Evolutionary conservation across 2,888 invertebrate species (phyloP), one percentile per base, ranked within the genome.

Genomic region (Drosophila eohydei): DNA sequence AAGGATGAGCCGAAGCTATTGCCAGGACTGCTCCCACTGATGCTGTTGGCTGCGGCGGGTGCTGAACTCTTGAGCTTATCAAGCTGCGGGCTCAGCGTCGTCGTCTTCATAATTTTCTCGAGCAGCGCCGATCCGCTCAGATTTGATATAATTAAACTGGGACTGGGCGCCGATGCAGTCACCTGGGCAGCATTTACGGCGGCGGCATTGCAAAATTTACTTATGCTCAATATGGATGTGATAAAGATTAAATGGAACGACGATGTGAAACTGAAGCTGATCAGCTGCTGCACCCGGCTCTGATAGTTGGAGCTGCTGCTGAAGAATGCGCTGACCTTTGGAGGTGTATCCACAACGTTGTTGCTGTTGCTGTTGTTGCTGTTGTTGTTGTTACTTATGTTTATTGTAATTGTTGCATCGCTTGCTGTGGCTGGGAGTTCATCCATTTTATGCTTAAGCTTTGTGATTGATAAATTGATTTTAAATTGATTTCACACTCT

Each of bases 261-360:
- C 21, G 93, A 91, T 44, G 91, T 91, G 76, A 92, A 92, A 68
- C 93, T 92, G 70, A 92, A 91, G 80, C 92, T 92, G 71, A 92
- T 92, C 83, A 92, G 72, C 75, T 92, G 93, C 75, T 92, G 92
- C 11, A 92, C 81, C 66, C 90, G 90, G 74, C 93, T 92, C 58
- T 90, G 92, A 70, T 92, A 92, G 66, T 89, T 91, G 63, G 71
- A 82, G 86, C 91, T 90, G 83, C 78, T 89, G 86, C 90, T 91
- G 74, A 90, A 92, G 81, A 92, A 92, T 79, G 88, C 83, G 78
- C 80, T 91, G n/a, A 77, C 74, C 83, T 88, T 91, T 38, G 84
- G 87, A 62, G 87, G 50, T 66, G 58, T 30, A 34, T 80, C 66
- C 43, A 57, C 41, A 16, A 14, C 34, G 58, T 21, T 64, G 66